Evolutionary conservation across 1,140 invertebrate species (phyloP), one percentile per base, ranked within the genome.

Genomic region (Drosophila punjabiensis): DNA sequence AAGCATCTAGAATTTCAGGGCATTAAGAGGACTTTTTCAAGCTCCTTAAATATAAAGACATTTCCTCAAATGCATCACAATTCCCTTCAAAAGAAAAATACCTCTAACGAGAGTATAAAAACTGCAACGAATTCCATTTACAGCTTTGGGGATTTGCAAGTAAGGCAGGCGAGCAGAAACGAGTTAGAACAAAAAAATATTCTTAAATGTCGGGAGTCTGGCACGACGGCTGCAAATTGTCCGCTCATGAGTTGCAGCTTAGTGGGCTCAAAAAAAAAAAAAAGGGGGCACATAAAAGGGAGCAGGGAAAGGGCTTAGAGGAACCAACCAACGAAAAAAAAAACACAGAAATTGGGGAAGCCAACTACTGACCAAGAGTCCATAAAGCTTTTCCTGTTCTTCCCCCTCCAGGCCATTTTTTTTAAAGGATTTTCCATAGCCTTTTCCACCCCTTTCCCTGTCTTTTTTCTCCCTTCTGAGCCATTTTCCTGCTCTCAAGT

Each of bases 181-280:
- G 35, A 50, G n/a, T 67, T 43, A 59, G 41, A 48, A 74, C 43
- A 71, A 74, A 73, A 47, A 60, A 71, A 59, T 59, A 59, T 70
- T 73, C 39, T 73, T 50, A 73, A 71, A 71, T 73, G 69, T 48
- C 20, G 43, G 24, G 43, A 65, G 45, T 50, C 53, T 33, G 18
- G 14, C 53, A 32, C 45, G 61, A 53, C 52, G 52, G 60, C 69
- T 76, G 70, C 53, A 76, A 76, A 75, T 66, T 60, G 62, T 76
- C 24, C 62, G 75, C 73, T 76, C 63, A 77, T 68, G 73, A 77
- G 75, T 77, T 76, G 75, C 53, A 79, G 66, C 66, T 78, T 55
- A 63, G 66, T 41, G 20, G 39, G 39, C 24, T 50, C 28, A 50
- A 39, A 50, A 28, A 70, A 56, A 45, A n/a, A 5, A 8, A 18